Conservation (phyloP, 2,113 vertebrate species). For the Thryonomys swinderianus region DNA sequence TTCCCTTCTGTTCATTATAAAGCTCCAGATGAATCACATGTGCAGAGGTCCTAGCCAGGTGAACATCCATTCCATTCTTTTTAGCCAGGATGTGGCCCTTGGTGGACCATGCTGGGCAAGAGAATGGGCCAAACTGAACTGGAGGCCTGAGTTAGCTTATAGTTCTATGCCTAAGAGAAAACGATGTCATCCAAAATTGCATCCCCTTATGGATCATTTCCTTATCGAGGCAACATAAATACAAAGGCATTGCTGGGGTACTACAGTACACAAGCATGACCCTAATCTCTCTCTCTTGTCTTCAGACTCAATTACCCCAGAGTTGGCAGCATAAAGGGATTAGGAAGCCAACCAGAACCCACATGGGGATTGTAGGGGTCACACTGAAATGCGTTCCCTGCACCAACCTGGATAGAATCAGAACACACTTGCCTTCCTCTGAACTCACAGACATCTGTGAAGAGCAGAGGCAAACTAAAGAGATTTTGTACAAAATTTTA, state of each 20-base stretch:
- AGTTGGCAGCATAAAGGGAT: neutral
- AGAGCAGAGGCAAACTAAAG: fast-evolving
- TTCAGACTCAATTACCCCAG: neutral
- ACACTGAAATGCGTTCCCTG: fast-evolving
- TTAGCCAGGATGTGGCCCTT: neutral
- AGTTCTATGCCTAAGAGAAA: neutral
- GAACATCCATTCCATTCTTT: neutral
- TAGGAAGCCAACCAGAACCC: neutral
- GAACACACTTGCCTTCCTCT: neutral
- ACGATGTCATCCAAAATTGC: fast-evolving
- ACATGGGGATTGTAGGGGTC: fast-evolving
- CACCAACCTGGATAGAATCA: neutral
- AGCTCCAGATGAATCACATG: fast-evolving
- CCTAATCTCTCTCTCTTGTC: neutral
- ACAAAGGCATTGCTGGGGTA: neutral
- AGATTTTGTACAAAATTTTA: neutral
- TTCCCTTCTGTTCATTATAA: neutral
- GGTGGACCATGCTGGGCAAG: neutral
- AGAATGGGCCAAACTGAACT: neutral
- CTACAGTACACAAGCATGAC: neutral
- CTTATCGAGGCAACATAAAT: neutral
- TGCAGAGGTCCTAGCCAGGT: neutral
- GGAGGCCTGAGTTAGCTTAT: neutral
- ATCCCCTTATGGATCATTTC: neutral
- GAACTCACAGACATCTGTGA: neutral